A percentile compares a stretch with the other conserved stretches of the same genome.
These are phyloP conservation scores for Aphrocallistes beatrix DNA, from an alignment of 37 sponge, comb jelly and placozoan species.

Conservation along the genomic window DNA sequence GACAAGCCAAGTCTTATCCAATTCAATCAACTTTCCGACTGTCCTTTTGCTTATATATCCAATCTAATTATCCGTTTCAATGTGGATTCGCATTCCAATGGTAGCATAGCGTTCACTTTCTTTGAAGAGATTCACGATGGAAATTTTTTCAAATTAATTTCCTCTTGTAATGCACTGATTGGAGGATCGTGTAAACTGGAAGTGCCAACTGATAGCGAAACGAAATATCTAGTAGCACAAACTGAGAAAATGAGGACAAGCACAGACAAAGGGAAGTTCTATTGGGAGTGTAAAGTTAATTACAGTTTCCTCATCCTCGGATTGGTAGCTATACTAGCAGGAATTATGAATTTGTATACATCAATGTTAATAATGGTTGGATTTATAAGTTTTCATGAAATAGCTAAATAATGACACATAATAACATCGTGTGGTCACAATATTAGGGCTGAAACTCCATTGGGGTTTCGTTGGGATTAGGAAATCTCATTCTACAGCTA, in stretches of 20 bases:
- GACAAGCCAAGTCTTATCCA: background rate
- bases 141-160: no score
- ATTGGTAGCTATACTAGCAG: no score
- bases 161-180: background rate
- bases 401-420: no score
- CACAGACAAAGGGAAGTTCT: background rate
- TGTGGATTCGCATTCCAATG: background rate
- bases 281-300: background rate
- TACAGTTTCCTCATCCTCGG: no score
- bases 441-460: no score
- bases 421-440: no score
- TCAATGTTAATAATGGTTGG: no score
- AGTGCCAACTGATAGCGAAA: background rate
- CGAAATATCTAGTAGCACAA: background rate
- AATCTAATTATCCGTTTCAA: background rate
- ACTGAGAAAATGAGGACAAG: background rate
- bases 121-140: background rate
- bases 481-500: no score
- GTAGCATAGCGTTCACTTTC: background rate
- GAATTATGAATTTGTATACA: no score
- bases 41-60: background rate
- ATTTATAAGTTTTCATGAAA: no score
- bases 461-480: no score
- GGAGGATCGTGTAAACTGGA: background rate
- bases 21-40: background rate